Evolutionary conservation across 53 echinoderm and acorn worm genomes (phyloP).

Genomic region (Stichopus horrens): DNA sequence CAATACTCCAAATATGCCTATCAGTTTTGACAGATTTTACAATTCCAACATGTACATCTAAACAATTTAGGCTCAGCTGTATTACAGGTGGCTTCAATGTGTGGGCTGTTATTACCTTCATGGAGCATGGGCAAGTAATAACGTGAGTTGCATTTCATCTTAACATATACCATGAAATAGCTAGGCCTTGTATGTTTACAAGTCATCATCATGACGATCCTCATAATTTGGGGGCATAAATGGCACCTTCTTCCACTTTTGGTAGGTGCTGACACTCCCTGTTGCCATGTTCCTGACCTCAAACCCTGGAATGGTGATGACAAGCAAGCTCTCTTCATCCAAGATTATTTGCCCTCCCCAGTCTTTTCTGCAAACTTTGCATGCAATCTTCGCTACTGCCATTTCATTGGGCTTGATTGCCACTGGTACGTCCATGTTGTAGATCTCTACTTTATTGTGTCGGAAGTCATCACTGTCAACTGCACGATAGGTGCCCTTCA

Average conservation of each 20-base stretch:
- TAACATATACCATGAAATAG: too few relatives aligned
- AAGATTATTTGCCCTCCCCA: slow-evolving; percentile 57
- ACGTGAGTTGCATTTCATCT: too few relatives aligned
- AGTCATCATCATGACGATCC: neutral
- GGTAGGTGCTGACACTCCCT: slow-evolving; percentile 31
- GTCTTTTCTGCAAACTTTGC: slow-evolving; percentile 49
- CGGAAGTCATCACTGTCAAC: slow-evolving; percentile 42
- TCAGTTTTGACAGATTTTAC: too few relatives aligned
- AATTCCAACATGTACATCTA: too few relatives aligned
- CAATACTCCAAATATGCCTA: too few relatives aligned
- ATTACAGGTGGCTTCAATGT: too few relatives aligned
- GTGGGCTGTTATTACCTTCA: too few relatives aligned
- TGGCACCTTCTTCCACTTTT: slow-evolving; percentile 50
- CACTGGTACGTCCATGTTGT: slow-evolving; percentile 57
- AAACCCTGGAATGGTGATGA: slow-evolving; percentile 39
- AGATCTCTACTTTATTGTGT: slow-evolving; percentile 22
- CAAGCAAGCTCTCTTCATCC: slow-evolving; percentile 35
- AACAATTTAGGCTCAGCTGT: too few relatives aligned
- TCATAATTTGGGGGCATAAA: slow-evolving; percentile 33
- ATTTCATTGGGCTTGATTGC: slow-evolving; percentile 40
- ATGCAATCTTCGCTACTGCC: slow-evolving; percentile 54
- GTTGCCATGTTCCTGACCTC: slow-evolving; percentile 34
- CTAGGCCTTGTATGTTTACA: too few relatives aligned
- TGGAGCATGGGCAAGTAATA: too few relatives aligned
- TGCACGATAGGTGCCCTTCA: slow-evolving; percentile 49